Evolutionary conservation across 2,797 vertebrate genomes (phyloP).

Genomic region (Staurois parvus): DNA sequence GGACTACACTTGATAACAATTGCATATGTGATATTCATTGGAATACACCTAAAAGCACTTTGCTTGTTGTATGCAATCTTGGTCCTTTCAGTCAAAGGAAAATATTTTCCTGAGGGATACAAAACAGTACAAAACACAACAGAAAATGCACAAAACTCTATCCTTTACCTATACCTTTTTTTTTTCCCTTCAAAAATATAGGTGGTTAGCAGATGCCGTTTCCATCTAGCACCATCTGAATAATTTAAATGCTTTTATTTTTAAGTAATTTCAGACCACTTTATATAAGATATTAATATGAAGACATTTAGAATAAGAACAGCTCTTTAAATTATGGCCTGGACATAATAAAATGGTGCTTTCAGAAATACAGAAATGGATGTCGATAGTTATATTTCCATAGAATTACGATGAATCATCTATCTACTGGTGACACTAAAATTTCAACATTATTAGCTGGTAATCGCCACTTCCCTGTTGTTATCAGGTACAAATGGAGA

Average conservation of each 20-base stretch:
- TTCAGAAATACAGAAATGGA: neutral
- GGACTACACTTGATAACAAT: too few relatives aligned
- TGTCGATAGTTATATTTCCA: slow-evolving; percentile 20
- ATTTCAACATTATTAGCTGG: slow-evolving; percentile 50
- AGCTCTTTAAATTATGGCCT: slow-evolving; percentile 46
- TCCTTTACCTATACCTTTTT: slow-evolving; percentile 26
- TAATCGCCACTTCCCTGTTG: slow-evolving; percentile 49
- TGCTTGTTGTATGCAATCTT: too few relatives aligned
- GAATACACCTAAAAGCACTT: too few relatives aligned
- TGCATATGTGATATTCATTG: too few relatives aligned
- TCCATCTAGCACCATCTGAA: neutral
- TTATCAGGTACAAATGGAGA: slow-evolving; percentile 41
- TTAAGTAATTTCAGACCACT: slow-evolving; percentile 23
- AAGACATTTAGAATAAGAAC: slow-evolving; percentile 30
- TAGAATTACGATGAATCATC: slow-evolving; percentile 37
- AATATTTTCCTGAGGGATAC: neutral
- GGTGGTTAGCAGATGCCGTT: slow-evolving; percentile 16
- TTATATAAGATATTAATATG: slow-evolving; percentile 55
- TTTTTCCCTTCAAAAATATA: neutral
- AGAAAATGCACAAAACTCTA: slow-evolving; percentile 24
- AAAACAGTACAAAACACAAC: neutral
- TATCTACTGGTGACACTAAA: slow-evolving; percentile 44
- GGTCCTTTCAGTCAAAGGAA: neutral
- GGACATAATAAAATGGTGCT: slow-evolving; percentile 16
- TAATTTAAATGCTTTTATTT: slow-evolving; percentile 29